These are phyloP conservation scores for Hippolais icterina DNA, from an alignment of 2,113 vertebrate genomes.

Conservation along the genomic window DNA sequence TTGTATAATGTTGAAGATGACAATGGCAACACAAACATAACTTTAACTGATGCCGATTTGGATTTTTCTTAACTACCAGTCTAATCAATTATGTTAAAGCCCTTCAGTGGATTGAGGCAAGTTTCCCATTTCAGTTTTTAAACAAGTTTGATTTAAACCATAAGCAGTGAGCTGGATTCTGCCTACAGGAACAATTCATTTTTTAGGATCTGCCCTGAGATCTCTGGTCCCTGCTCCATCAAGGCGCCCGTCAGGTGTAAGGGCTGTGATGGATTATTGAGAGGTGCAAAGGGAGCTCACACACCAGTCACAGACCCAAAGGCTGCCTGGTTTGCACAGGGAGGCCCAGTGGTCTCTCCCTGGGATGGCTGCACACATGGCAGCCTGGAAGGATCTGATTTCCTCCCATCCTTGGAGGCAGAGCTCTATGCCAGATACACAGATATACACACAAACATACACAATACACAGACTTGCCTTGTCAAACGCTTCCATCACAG, in stretches of 20 bases:
- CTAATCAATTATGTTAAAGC: background rate
- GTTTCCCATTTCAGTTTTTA: background rate
- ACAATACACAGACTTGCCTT: background rate
- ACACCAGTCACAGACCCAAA: background rate
- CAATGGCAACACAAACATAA: background rate
- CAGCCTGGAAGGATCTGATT: background rate
- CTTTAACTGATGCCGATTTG: background rate
- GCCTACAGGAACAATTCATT: fast-evolving
- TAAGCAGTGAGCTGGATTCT: background rate
- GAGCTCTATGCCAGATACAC: fast-evolving
- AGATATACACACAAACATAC: background rate
- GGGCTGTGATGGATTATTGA: no score
- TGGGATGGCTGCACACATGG: fast-evolving
- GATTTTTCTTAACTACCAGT: background rate
- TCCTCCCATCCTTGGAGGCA: no score
- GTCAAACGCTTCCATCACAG: fast-evolving
- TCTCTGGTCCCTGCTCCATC: background rate
- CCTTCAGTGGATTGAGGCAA: background rate
- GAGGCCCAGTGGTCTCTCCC: background rate
- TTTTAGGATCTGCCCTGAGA: no score
- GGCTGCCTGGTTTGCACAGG: background rate
- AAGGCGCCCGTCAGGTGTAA: no score
- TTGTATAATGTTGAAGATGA: background rate
- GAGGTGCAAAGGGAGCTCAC: fast-evolving
- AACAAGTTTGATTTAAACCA: background rate